These are phyloP conservation scores for Callinectes sapidus DNA, from an alignment of 2,888 invertebrate species.

Conservation along the genomic window DNA sequence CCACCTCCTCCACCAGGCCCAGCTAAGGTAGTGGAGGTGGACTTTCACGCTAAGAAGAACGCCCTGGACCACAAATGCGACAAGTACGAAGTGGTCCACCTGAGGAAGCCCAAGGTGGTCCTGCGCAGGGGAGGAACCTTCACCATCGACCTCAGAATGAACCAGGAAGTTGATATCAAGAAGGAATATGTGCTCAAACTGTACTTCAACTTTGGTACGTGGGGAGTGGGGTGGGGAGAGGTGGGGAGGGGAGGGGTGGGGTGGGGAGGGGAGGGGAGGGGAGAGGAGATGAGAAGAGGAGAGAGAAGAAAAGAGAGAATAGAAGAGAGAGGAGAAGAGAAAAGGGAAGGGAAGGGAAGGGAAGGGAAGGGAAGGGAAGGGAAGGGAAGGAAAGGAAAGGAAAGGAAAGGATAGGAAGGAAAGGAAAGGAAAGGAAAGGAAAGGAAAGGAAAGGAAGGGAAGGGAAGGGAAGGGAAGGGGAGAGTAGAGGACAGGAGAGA, in stretches of 20 bases:
- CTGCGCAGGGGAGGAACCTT: constrained; percentile 73
- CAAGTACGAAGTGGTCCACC: constrained; percentile 74
- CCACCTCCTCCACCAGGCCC: no score
- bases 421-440: neutral
- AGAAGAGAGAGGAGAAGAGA: neutral
- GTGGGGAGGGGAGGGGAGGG: neutral
- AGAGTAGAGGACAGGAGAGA: neutral
- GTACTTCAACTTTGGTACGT: constrained; percentile 59
- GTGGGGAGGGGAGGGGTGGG: no score
- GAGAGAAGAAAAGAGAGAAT: neutral
- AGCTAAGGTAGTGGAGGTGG: constrained; percentile 70
- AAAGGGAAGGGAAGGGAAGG: neutral
- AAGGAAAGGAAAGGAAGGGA: no score
- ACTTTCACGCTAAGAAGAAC: constrained; percentile 74
- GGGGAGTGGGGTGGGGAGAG: neutral
- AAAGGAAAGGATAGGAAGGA: neutral
- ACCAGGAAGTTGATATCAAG: constrained; percentile 78
- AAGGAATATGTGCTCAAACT: constrained; percentile 47
- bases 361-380: neutral
- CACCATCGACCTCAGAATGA: constrained; percentile 76
- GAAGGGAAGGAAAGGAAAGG: neutral
- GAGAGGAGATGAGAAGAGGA: no score
- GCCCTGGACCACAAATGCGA: constrained; percentile 75
- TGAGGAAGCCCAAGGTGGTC: constrained; percentile 72
- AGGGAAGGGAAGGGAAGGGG: neutral